A percentile compares a stretch with the other conserved stretches of the same genome.
These are phyloP conservation scores for Drosophila simulans DNA, from an alignment of 1,140 invertebrate species.

Conservation along the genomic window DNA sequence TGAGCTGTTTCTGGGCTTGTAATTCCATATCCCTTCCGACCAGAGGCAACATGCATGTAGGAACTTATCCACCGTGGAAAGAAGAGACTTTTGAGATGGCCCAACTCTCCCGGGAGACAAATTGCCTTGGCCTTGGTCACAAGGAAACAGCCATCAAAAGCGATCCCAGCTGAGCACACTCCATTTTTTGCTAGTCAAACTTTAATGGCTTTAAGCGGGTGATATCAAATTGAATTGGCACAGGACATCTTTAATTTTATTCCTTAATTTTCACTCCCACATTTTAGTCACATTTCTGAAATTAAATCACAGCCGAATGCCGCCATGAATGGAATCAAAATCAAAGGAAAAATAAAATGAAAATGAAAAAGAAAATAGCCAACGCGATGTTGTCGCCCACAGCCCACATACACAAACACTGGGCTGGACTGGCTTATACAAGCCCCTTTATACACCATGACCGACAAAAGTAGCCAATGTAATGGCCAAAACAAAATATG, in stretches of 20 bases:
- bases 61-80: constrained; percentile 6
- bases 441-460: constrained; percentile 25
- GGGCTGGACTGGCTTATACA: constrained; percentile 8
- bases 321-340: constrained; percentile 57
- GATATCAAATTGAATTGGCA: constrained; percentile 24
- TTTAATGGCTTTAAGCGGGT: constrained; percentile 20
- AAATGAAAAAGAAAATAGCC: constrained; percentile 67
- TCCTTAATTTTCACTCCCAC: constrained; percentile 61
- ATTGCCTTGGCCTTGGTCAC: constrained; percentile 11
- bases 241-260: constrained; percentile 28
- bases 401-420: constrained; percentile 19
- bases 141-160: constrained; percentile 4
- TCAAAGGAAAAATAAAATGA: constrained; percentile 60
- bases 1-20: constrained; percentile 46
- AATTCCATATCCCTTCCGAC: constrained; percentile 31
- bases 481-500: constrained; percentile 75
- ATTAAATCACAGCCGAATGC: constrained; percentile 68
- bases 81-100: constrained; percentile 18
- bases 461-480: constrained; percentile 75
- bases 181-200: neutral
- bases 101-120: constrained; percentile 20
- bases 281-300: constrained; percentile 75
- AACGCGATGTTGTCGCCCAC: constrained; percentile 42
- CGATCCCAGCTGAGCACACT: constrained; percentile 6
- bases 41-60: constrained; percentile 17